These are phyloP conservation scores for Fregetta grallaria DNA, from an alignment of 2,113 vertebrate genomes.

Conservation along the genomic window DNA sequence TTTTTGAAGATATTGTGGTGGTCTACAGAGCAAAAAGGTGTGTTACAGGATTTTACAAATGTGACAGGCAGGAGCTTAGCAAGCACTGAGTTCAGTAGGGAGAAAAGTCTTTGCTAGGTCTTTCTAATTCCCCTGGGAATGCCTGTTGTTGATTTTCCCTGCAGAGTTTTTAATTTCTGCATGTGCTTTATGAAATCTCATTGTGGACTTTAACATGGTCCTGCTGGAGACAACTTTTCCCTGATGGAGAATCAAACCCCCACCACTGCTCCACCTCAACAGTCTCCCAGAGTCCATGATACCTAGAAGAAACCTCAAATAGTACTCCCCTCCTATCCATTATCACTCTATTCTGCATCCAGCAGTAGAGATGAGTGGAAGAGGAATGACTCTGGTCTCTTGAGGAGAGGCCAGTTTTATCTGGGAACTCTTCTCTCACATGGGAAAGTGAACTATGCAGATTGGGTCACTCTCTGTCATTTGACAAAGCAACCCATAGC, in stretches of 20 bases:
- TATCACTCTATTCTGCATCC: background rate
- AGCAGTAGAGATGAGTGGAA: background rate
- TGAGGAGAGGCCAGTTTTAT: background rate
- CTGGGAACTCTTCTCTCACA: background rate
- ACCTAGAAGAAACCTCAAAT: background rate
- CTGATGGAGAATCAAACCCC: background rate
- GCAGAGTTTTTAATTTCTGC: background rate
- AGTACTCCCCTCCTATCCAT: background rate
- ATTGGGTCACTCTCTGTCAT: background rate
- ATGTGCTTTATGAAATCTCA: background rate
- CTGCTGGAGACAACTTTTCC: background rate
- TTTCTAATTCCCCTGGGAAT: background rate
- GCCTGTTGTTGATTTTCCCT: background rate
- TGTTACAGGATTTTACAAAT: background rate
- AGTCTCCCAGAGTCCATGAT: background rate
- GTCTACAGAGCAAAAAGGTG: background rate
- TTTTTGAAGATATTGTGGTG: background rate
- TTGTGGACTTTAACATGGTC: background rate
- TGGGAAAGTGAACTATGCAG: background rate
- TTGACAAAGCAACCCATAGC: background rate
- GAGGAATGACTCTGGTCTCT: background rate
- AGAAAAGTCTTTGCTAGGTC: background rate
- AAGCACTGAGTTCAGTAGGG: background rate
- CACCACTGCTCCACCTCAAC: background rate
- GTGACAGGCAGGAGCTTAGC: background rate